Conservation (phyloP, 2,113 vertebrate species). For the Dinomys branickii region DNA sequence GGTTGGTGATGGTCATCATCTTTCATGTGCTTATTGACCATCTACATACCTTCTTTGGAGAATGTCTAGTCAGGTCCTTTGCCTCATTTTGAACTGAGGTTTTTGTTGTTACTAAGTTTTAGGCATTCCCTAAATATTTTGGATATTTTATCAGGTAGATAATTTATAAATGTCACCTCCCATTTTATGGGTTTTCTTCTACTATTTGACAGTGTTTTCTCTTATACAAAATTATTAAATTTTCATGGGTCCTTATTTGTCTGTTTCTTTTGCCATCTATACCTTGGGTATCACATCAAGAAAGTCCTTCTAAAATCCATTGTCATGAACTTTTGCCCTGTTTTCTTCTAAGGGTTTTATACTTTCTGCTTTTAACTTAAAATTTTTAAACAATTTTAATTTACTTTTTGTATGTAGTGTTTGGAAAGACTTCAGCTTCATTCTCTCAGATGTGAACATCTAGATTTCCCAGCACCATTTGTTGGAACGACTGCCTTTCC, state of each 20-base stretch:
- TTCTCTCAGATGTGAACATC: not conserved
- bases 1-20: not conserved
- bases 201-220: not conserved
- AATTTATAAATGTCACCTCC: not conserved
- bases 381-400: not conserved
- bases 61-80: not conserved
- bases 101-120: not conserved
- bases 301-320: not conserved
- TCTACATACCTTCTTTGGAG: not conserved
- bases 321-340: not conserved
- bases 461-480: not conserved
- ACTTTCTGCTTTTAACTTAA: not conserved
- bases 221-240: not conserved
- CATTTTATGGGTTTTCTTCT: not conserved
- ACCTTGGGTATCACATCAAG: not conserved
- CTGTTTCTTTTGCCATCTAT: not conserved
- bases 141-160: not conserved
- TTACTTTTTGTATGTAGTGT: not conserved
- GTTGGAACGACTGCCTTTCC: not conserved
- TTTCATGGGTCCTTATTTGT: not conserved
- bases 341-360: not conserved
- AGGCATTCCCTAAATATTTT: not conserved
- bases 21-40: not conserved
- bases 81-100: not conserved
- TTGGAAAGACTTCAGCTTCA: not conserved